Evolutionary conservation across 2,797 vertebrate genomes (phyloP).

Genomic region (Ctenopoma multispine): DNA sequence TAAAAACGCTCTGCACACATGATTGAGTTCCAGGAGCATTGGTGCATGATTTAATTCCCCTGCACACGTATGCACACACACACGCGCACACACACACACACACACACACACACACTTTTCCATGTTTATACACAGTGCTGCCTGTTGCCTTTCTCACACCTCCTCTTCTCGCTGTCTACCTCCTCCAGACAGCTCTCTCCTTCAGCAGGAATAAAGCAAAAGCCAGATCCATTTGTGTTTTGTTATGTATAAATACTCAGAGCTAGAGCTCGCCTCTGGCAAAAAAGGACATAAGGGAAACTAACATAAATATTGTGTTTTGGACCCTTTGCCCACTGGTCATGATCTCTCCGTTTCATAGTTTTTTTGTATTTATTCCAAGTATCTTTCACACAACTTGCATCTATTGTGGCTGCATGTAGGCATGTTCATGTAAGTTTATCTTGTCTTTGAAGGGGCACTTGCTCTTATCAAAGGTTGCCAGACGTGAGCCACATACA

Average conservation of each 20-base stretch:
- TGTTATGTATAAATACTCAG: slow-evolving; percentile 85
- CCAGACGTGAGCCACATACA: slow-evolving; percentile 78
- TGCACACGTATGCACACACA: slow-evolving; percentile 6
- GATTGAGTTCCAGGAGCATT: slow-evolving; percentile 88
- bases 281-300: slow-evolving; percentile 55
- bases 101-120: slow-evolving; percentile 4
- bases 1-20: slow-evolving; percentile 88
- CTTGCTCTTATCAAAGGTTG: slow-evolving; percentile 83
- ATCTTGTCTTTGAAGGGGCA: slow-evolving; percentile 14
- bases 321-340: slow-evolving; percentile 40
- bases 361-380: slow-evolving; percentile 38
- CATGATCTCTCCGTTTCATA: slow-evolving; percentile 44
- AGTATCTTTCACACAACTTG: neutral
- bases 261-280: slow-evolving; percentile 76
- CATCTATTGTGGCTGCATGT: neutral
- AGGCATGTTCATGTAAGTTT: slow-evolving; percentile 8
- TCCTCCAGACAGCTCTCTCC: slow-evolving; percentile 38
- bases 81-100: slow-evolving; percentile 25
- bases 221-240: slow-evolving; percentile 63
- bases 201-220: slow-evolving; percentile 37
- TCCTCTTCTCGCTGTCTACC: slow-evolving; percentile 34
- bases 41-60: slow-evolving; percentile 71
- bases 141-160: slow-evolving; percentile 42
- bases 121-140: slow-evolving; percentile 48
- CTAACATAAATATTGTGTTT: slow-evolving; percentile 51